Percentiles rank a stretch among this genome's conserved stretches.
phyloP scores from a whole-genome alignment of 1,140 invertebrate species.

The Diachasma alloeum region DNA sequence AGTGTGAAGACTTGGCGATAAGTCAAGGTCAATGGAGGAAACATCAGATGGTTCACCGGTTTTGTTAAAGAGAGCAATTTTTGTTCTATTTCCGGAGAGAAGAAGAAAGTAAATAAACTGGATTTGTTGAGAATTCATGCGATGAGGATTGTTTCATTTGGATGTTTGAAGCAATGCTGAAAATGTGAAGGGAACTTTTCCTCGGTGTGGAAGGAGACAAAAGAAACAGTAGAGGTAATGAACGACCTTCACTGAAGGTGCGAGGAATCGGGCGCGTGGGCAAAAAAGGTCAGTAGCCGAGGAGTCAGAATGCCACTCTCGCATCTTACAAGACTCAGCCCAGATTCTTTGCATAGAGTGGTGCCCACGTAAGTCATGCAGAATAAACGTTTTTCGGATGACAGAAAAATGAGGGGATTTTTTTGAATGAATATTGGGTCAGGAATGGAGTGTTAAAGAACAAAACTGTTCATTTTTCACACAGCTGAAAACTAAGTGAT shows the following conservation, averaged over 20 bases:
- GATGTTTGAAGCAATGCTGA: not conserved
- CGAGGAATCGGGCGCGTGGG: not conserved
- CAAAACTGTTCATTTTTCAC: too few relatives aligned
- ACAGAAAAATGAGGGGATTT: too few relatives aligned
- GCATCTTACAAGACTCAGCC: not conserved
- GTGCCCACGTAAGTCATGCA: not conserved
- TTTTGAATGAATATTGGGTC: too few relatives aligned
- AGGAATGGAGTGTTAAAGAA: too few relatives aligned
- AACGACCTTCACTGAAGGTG: not conserved
- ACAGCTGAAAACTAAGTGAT: too few relatives aligned
- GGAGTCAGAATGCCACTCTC: not conserved
- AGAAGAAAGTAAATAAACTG: too few relatives aligned
- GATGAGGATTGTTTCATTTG: not conserved
- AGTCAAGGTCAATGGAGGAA: not conserved
- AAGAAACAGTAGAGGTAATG: not conserved
- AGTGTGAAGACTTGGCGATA: not conserved
- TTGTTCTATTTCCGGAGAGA: not conserved
- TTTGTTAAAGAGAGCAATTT: not conserved
- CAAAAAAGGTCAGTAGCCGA: not conserved
- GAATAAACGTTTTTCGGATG: not conserved
- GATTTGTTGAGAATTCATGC: not conserved
- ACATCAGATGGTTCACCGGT: not conserved
- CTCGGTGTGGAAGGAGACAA: not conserved
- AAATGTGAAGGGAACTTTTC: not conserved
- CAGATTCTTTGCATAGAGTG: not conserved